Base-by-base conservation (phyloP, 2,113 vertebrate genomes). In the Ailuropoda melanoleuca region DNA sequence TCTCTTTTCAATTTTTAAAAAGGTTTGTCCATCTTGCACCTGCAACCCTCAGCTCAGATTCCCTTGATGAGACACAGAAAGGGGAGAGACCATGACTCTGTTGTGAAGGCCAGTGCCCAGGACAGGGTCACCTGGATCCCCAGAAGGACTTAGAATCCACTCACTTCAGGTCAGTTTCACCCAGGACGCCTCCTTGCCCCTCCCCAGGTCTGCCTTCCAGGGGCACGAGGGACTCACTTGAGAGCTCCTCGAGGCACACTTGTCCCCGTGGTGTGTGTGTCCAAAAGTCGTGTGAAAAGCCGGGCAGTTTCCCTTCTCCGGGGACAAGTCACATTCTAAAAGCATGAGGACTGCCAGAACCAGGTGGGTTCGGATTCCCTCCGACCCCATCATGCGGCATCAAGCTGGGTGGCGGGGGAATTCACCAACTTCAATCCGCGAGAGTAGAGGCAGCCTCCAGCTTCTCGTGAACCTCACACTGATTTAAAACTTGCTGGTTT, bases 381-480 rank as follows among this genome's bases (percentile, higher is more conserved):
- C 13, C 6, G 4, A n/a, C 3, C 39, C 24, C 4, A 4, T 12
- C 7, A n/a, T 2, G 4, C 12, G 50, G 29, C 29, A 6, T 3
- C 8, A 4, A 43, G 50, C 8, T 17, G 11, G 48, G 56, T 18
- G 0, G n/a, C 1, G 13, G 43, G 29, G 19, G 10, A 13, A 34
- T 24, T 24, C 34, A 29, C 1, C 1, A 0, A 26, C n/a, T n/a
- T 39, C 19, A 64, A 14, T 4, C 3, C 58, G 4, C 10, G 9
- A 72, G 19, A 72, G 5, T 0, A 39, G 29, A n/a, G 21, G n/a
- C 11, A 17, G 21, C 1, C n/a, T 5, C 7, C 18, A 23, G 21
- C 46, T 80, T 66, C 13, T 11, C 7, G 31, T 31, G 9, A 90
- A 55, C 39, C 10, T 0, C 2, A 37, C 19, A 18, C 26, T 18